These are phyloP conservation scores for Rhinella marina DNA, from an alignment of 2,797 vertebrate genomes.

Conservation along the genomic window DNA sequence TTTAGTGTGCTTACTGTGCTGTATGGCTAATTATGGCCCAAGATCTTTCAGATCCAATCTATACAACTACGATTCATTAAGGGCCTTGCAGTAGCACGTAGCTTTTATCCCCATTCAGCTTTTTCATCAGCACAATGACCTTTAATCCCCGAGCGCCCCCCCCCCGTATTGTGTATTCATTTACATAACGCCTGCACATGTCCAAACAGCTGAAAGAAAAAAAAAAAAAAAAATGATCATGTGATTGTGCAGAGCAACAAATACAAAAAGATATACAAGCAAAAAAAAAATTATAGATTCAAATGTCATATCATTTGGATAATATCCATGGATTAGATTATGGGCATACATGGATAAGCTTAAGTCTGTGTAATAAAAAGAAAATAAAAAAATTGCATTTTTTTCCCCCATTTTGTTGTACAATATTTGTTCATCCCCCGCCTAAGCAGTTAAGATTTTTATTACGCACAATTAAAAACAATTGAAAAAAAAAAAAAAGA, in stretches of 20 bases:
- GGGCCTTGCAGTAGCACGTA: constrained; percentile 60
- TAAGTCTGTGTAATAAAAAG: too few relatives aligned
- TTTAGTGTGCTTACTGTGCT: neutral
- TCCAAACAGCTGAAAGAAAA: constrained; percentile 45
- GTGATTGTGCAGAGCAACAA: neutral
- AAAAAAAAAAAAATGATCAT: neutral
- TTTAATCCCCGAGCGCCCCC: constrained; percentile 66
- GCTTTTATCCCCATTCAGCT: constrained; percentile 61
- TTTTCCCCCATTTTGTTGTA: neutral
- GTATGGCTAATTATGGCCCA: neutral
- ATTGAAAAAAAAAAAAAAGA: neutral
- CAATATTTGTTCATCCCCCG: neutral
- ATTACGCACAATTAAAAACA: constrained; percentile 14
- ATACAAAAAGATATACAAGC: neutral
- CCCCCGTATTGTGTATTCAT: constrained; percentile 62
- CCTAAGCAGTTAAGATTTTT: neutral
- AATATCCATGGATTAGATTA: too few relatives aligned
- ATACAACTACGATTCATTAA: constrained; percentile 44
- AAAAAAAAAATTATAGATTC: too few relatives aligned
- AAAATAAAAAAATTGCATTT: neutral
- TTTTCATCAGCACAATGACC: constrained; percentile 69
- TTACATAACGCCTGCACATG: constrained; percentile 70
- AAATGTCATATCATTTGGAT: too few relatives aligned
- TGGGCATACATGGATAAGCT: too few relatives aligned
- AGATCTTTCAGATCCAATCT: constrained; percentile 20